Conservation (phyloP, 1,140 invertebrate genomes). For the Oppia nitens region DNA sequence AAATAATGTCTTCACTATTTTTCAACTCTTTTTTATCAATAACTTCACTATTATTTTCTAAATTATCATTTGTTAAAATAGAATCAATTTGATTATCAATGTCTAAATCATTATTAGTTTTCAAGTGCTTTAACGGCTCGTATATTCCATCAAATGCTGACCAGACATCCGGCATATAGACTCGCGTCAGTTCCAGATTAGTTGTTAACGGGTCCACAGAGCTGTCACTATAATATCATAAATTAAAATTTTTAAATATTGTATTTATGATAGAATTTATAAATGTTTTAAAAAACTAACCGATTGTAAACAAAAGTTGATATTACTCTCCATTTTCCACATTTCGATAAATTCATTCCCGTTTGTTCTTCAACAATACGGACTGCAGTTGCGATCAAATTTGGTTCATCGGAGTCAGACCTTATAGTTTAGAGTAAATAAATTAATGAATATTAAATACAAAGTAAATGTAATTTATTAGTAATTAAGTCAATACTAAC, state of each 20-base stretch:
- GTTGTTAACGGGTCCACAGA: not conserved
- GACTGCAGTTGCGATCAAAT: slow-evolving; percentile 14
- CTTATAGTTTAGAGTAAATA: not conserved
- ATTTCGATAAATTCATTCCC: slow-evolving; percentile 11
- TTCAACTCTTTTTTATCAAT: too few species aligned
- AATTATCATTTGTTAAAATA: not conserved
- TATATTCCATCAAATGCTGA: slow-evolving; percentile 5
- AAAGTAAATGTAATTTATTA: too few species aligned
- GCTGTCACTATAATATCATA: slow-evolving; percentile 2
- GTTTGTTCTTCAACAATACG: slow-evolving; percentile 12
- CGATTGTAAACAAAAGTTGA: slow-evolving; percentile 17
- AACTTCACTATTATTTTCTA: not conserved
- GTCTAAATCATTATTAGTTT: not conserved
- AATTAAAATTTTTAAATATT: slow-evolving; percentile 9
- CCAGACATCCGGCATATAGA: slow-evolving; percentile 16
- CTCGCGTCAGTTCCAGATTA: slow-evolving; percentile 12
- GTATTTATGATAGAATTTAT: not conserved
- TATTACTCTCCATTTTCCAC: slow-evolving; percentile 10
- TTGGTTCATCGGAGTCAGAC: not conserved
- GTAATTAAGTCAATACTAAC: not conserved
- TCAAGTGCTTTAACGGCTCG: not conserved
- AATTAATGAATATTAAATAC: not conserved
- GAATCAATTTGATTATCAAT: not conserved
- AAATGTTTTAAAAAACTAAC: not conserved
- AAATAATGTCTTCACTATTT: not conserved